Percentiles rank a stretch among this genome's conserved stretches.
Conservation (phyloP, 2,888 invertebrate genomes). For the Phaedon cochleariae region DNA sequence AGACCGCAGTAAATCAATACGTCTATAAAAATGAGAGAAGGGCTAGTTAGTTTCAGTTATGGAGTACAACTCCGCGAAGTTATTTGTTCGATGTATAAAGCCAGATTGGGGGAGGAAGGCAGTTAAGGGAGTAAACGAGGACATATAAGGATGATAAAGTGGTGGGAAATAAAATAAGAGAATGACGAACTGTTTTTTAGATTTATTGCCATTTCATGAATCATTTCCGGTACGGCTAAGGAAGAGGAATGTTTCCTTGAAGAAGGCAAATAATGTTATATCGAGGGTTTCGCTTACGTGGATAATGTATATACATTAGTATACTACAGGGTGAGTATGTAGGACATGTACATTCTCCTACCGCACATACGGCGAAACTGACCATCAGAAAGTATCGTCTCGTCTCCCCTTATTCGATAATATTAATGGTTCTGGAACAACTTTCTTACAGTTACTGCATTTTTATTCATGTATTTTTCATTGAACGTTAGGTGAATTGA, state of each 20-base stretch:
- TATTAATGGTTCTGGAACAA: too few relatives aligned
- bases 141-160: constrained; percentile 60
- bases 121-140: constrained; percentile 53
- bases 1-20: constrained; percentile 39
- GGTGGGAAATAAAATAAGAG: constrained; percentile 59
- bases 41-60: constrained; percentile 54
- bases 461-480: too few relatives aligned
- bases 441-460: too few relatives aligned
- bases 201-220: constrained; percentile 48
- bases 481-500: too few relatives aligned
- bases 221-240: constrained; percentile 24
- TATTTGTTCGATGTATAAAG: constrained; percentile 44
- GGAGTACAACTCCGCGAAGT: constrained; percentile 40
- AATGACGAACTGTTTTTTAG: constrained; percentile 57
- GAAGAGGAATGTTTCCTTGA: neutral
- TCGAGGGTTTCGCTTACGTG: too few relatives aligned
- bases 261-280: too few relatives aligned
- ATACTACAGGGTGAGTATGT: too few relatives aligned
- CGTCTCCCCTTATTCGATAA: too few relatives aligned
- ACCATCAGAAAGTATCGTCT: too few relatives aligned
- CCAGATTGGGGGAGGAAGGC: constrained; percentile 45
- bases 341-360: too few relatives aligned
- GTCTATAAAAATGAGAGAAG: constrained; percentile 51
- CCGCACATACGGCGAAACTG: too few relatives aligned
- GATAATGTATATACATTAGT: too few relatives aligned